These are phyloP conservation scores for Linyphia triangularis DNA, from an alignment of 2,888 invertebrate genomes.

Conservation along the genomic window DNA sequence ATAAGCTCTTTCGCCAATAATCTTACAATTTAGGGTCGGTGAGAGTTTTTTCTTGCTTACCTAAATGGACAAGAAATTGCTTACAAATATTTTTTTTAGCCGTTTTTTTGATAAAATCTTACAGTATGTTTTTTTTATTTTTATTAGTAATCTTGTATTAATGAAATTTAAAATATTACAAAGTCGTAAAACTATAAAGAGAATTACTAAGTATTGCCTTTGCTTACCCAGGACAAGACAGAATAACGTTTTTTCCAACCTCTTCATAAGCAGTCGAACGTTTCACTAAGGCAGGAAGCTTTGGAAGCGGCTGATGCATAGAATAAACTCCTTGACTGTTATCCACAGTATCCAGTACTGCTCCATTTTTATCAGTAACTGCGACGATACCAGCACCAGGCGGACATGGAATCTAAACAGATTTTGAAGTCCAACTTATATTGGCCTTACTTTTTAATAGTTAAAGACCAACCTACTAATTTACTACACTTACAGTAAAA, in stretches of 20 bases:
- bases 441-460: neutral
- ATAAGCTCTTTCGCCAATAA: too few species aligned
- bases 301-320: slow-evolving; percentile 76
- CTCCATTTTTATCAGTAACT: slow-evolving; percentile 82
- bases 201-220: too few species aligned
- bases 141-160: too few species aligned
- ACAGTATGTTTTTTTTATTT: too few species aligned
- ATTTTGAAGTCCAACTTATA: too few species aligned
- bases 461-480: neutral
- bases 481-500: neutral
- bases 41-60: too few species aligned
- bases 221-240: slow-evolving; percentile 78
- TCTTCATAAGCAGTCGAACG: slow-evolving; percentile 78
- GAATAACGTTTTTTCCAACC: slow-evolving; percentile 77
- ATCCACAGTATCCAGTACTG: slow-evolving; percentile 83
- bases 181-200: too few species aligned
- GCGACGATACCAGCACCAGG: slow-evolving; percentile 77
- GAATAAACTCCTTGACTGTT: slow-evolving; percentile 79
- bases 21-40: too few species aligned
- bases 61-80: too few species aligned
- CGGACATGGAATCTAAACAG: slow-evolving; percentile 77
- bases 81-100: too few species aligned
- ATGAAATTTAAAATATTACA: too few species aligned
- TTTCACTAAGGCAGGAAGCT: slow-evolving; percentile 77
- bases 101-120: too few species aligned